phyloP scores from a whole-genome alignment of 2,888 invertebrate species.

The Lottia scabra region DNA sequence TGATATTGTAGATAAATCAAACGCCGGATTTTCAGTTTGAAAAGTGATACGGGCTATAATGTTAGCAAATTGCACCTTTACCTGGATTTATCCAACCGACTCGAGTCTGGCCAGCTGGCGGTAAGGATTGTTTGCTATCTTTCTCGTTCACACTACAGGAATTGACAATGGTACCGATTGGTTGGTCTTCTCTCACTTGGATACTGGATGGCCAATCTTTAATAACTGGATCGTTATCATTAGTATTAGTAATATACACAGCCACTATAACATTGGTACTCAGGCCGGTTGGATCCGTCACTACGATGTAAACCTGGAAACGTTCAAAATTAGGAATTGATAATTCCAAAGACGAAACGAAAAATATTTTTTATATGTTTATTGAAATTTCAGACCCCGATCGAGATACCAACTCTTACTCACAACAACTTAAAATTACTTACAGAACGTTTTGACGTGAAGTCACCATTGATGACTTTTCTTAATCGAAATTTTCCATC shows the following conservation, averaged over 20 bases:
- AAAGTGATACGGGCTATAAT: too few relatives aligned
- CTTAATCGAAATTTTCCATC: neutral
- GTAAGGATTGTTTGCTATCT: neutral
- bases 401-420: too few relatives aligned
- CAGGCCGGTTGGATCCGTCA: neutral
- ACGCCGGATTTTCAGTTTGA: too few relatives aligned
- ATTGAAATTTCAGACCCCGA: too few relatives aligned
- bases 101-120: neutral
- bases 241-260: neutral
- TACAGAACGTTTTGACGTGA: neutral
- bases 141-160: neutral
- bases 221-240: neutral
- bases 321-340: too few relatives aligned
- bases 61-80: too few relatives aligned
- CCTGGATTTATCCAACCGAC: neutral
- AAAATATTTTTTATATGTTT: too few relatives aligned
- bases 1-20: too few relatives aligned
- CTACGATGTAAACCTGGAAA: neutral
- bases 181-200: neutral
- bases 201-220: neutral
- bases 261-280: neutral
- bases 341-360: too few relatives aligned
- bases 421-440: neutral
- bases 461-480: neutral
- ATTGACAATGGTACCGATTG: neutral